Evolutionary conservation across 2,888 invertebrate genomes (phyloP), one percentile per base, ranked within the genome.

Genomic region (Onchidella celtica): DNA sequence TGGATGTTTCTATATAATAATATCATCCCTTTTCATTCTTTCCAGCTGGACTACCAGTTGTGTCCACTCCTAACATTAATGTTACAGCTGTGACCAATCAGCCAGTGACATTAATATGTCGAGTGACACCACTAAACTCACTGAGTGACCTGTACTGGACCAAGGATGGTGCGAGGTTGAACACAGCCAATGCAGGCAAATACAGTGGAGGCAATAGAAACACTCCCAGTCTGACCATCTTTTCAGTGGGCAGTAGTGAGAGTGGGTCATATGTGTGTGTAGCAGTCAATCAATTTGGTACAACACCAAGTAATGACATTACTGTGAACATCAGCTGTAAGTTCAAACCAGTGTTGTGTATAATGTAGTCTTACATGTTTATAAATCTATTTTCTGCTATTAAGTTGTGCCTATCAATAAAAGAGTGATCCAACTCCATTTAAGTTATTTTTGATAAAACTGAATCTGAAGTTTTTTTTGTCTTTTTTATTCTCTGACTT

Each of bases 81-180:
- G 55, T 72, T 1, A 72, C 6, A 21, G 6, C 27, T 47, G 3
- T n/a, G 17, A 34, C 57, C n/a, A n/a, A n/a, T 55, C 34, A 59
- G 27, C 29, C 11, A n/a, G 55, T 36, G 4, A 59, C 61, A 21
- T 61, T 74, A 9, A 11, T 17, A 11, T 74, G 74, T 32, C 3
- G 3, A 17, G 59, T 34, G 21, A 59, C 32, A n/a, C 34, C 59
- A 6, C 59, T 59, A 2, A 47, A 74, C 55, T 11, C 74, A 29
- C 27, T 74, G n/a, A 59, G 14, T n/a, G 61, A 61, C 24, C 29
- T 74, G 34, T 74, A 74, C 61, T 74, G 74, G 74, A 74, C 74
- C 24, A 57, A 59, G 36, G 34, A 75, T 34, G 65, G 75, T 24
- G 29, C 17, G 17, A 6, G 40, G 40, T n/a, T 75, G 27, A 29